Conservation (phyloP, 2,797 vertebrate genomes). For the Manis javanica region DNA sequence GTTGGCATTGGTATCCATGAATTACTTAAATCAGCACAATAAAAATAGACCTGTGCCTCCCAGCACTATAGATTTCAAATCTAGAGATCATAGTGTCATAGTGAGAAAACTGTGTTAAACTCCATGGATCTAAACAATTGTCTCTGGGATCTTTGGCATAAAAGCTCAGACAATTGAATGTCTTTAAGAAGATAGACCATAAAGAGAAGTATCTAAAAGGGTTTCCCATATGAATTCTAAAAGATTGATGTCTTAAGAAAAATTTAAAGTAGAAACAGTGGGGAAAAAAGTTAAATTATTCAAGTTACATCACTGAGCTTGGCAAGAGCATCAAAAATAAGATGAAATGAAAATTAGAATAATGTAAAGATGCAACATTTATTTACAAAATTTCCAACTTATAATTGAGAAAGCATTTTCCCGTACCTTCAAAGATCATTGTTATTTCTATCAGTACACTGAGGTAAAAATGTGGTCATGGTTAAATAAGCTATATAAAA, state of each 20-base stretch:
- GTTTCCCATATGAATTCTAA: background rate
- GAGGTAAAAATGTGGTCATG: background rate
- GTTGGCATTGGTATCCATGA: constrained; percentile 40
- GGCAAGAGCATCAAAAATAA: constrained; percentile 11
- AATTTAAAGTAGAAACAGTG: background rate
- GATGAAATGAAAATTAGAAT: background rate
- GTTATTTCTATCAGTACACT: background rate
- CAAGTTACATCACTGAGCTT: background rate
- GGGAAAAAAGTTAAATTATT: constrained; percentile 43
- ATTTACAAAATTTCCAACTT: background rate
- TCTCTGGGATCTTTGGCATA: constrained; percentile 18
- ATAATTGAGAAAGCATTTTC: constrained; percentile 17
- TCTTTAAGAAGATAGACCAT: constrained; percentile 51
- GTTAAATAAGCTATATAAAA: background rate
- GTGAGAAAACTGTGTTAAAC: constrained; percentile 35
- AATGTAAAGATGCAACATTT: background rate
- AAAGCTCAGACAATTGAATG: constrained; percentile 3
- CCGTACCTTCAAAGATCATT: background rate
- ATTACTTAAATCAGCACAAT: constrained; percentile 51
- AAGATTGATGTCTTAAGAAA: constrained; percentile 55
- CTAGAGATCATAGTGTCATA: constrained; percentile 13
- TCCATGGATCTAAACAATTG: constrained; percentile 23
- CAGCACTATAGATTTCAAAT: constrained; percentile 40
- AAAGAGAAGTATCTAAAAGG: background rate
- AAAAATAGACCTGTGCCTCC: constrained; percentile 10